Conservation (phyloP, 1,140 invertebrate genomes). For the Schlechtendalia chinensis region DNA sequence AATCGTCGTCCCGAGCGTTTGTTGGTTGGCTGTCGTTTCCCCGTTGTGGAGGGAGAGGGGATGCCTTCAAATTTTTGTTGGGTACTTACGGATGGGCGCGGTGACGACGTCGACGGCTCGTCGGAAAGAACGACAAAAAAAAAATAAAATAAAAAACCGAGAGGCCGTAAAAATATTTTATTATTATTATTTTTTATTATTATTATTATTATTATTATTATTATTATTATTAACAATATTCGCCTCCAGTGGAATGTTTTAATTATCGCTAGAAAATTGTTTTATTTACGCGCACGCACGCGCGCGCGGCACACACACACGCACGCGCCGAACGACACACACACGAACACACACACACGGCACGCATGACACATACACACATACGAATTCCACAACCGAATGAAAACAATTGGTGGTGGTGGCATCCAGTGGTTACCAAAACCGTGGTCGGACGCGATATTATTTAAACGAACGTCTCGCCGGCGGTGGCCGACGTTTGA, state of each 20-base stretch:
- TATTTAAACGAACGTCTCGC: neutral
- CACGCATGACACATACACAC: neutral
- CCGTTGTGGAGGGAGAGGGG: too few relatives aligned
- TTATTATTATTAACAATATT: neutral
- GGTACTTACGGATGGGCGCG: too few relatives aligned
- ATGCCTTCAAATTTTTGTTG: too few relatives aligned
- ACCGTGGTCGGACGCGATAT: neutral
- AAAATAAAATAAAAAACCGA: neutral
- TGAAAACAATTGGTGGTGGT: constrained; percentile 36
- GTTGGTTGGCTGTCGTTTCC: too few relatives aligned
- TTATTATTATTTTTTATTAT: too few relatives aligned
- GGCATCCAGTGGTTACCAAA: constrained; percentile 36
- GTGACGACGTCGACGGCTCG: too few relatives aligned
- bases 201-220: too few relatives aligned
- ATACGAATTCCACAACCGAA: constrained; percentile 20
- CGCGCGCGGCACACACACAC: neutral
- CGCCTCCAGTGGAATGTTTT: constrained; percentile 33
- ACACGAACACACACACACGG: neutral
- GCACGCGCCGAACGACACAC: neutral
- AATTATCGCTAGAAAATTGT: constrained; percentile 35
- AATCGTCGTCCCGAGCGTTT: too few relatives aligned
- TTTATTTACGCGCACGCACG: constrained; percentile 27
- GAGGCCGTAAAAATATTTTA: neutral
- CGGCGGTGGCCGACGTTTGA: too few relatives aligned
- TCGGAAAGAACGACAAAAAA: too few relatives aligned